Percentiles rank a stretch among this genome's conserved stretches.
Conservation (phyloP, 2,113 vertebrate species). For the Clarias batrachus region DNA sequence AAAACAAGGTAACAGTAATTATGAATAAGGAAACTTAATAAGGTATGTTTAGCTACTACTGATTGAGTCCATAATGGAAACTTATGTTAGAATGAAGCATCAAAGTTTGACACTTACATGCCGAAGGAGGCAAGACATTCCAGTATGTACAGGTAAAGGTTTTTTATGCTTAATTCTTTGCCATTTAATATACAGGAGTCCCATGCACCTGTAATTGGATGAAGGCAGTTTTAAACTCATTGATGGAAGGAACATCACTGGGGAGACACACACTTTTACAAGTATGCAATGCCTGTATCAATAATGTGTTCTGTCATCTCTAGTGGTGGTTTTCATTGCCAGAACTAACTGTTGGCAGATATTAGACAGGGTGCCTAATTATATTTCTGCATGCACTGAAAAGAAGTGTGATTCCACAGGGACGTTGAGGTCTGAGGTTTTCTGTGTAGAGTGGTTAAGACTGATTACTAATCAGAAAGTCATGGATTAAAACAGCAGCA, state of each 20-base stretch:
- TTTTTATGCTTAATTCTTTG: not conserved
- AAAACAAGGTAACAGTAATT: not conserved
- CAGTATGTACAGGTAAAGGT: not conserved
- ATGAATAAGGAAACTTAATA: not conserved
- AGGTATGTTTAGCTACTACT: not conserved
- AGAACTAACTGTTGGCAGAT: not conserved
- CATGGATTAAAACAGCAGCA: no score
- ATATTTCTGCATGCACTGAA: not conserved
- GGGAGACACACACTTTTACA: not conserved
- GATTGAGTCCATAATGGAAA: not conserved
- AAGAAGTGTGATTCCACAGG: not conserved
- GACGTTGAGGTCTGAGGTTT: not conserved
- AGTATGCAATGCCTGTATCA: no score
- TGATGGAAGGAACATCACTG: not conserved
- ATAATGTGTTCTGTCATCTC: not conserved
- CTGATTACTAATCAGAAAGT: no score
- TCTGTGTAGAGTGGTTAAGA: not conserved
- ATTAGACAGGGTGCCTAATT: not conserved
- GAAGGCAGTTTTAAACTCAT: not conserved
- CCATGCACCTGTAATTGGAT: not conserved
- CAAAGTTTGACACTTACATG: not conserved
- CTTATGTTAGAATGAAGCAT: not conserved
- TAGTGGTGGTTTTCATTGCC: not conserved
- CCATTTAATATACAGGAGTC: not conserved
- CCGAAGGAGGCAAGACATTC: not conserved